These are phyloP conservation scores for Mixornis gularis DNA, from an alignment of 2,113 vertebrate species.

Conservation along the genomic window DNA sequence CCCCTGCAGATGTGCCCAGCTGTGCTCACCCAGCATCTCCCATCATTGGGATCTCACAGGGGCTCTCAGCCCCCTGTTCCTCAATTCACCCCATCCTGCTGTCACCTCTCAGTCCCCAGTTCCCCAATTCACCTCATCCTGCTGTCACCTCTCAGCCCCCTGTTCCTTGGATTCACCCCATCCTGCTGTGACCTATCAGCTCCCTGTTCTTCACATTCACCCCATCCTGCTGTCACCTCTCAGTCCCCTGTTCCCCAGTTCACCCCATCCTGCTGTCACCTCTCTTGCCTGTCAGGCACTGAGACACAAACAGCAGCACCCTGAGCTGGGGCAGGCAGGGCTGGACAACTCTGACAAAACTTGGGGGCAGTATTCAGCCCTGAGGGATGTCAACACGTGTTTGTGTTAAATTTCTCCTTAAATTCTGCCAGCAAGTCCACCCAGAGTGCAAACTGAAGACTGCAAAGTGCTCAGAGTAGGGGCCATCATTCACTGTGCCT, in stretches of 20 bases:
- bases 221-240: neutral
- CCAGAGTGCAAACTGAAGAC: neutral
- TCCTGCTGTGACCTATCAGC: neutral
- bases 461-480: neutral
- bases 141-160: neutral
- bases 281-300: neutral
- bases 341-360: neutral
- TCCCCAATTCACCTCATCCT: neutral
- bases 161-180: neutral
- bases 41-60: accelerated
- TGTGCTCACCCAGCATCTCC: neutral
- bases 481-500: conserved; percentile 10
- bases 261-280: neutral
- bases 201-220: too few species aligned
- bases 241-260: too few species aligned
- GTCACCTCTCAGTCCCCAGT: neutral
- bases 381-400: neutral
- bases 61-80: neutral
- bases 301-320: neutral
- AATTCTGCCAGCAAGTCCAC: neutral
- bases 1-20: neutral
- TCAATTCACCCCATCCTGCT: neutral
- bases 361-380: neutral
- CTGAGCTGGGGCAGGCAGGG: neutral
- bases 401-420: neutral